Evolutionary conservation across 2,888 invertebrate species (phyloP).

Genomic region (Teleiodes luculella): DNA sequence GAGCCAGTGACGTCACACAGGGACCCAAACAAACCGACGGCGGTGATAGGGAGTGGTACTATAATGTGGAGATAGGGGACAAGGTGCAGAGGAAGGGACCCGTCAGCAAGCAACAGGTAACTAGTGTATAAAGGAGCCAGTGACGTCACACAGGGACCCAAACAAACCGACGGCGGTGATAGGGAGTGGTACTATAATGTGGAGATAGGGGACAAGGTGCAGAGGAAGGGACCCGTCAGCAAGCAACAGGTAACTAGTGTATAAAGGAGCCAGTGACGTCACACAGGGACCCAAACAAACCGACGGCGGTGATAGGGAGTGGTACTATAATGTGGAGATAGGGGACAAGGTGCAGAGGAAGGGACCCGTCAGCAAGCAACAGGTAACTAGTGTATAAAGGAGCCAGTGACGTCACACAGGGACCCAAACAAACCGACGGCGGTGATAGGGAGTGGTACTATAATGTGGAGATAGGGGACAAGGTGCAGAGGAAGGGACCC

Average conservation of each 20-base stretch:
- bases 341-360: conserved; percentile 84
- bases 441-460: conserved; percentile 98
- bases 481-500: conserved; percentile 89
- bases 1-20: conserved; percentile 98
- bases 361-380: conserved; percentile 92
- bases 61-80: conserved; percentile 84
- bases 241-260: conserved; percentile 83
- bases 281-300: conserved; percentile 91
- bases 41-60: conserved; percentile 97
- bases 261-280: no score
- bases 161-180: conserved; percentile 86
- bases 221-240: conserved; percentile 92
- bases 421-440: conserved; percentile 85
- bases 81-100: conserved; percentile 90
- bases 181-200: conserved; percentile 98
- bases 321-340: conserved; percentile 93
- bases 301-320: conserved; percentile 91
- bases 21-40: conserved; percentile 86
- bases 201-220: conserved; percentile 81
- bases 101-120: conserved; percentile 87
- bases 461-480: conserved; percentile 83
- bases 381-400: no score
- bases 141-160: conserved; percentile 95
- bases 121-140: no score
- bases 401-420: conserved; percentile 97